Conservation (phyloP, 2,888 invertebrate species). For the Lydus trimaculatus region DNA sequence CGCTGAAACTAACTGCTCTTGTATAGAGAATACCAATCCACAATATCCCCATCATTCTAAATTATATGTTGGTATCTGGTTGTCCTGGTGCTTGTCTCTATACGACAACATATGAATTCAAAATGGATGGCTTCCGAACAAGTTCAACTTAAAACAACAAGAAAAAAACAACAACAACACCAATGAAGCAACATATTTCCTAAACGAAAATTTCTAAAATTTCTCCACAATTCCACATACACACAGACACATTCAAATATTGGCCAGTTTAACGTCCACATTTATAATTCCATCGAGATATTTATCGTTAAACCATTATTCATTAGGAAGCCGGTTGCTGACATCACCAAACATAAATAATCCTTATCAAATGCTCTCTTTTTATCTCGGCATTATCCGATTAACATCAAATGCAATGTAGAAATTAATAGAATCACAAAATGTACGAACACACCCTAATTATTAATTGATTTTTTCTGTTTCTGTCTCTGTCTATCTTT, state of each 20-base stretch:
- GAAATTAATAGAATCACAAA: constrained; percentile 42
- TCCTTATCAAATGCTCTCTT: constrained; percentile 46
- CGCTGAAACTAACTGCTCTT: constrained; percentile 20
- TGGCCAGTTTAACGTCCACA: constrained; percentile 1
- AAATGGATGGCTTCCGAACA: constrained; percentile 27
- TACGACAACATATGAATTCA: constrained; percentile 37
- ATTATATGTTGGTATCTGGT: constrained; percentile 36
- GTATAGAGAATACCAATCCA: constrained; percentile 39
- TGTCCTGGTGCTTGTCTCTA: constrained; percentile 24
- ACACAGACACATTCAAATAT: background rate
- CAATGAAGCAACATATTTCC: background rate
- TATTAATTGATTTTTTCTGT: constrained; percentile 35
- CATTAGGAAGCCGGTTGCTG: constrained; percentile 45
- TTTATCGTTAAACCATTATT: constrained; percentile 42
- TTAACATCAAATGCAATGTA: constrained; percentile 41
- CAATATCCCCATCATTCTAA: constrained; percentile 40
- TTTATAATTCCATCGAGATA: constrained; percentile 33
- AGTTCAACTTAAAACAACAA: background rate
- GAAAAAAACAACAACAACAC: background rate
- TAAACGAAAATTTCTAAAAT: background rate
- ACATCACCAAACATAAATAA: constrained; percentile 48
- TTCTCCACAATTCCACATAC: background rate
- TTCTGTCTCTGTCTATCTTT: constrained; percentile 17
- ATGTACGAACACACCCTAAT: constrained; percentile 34
- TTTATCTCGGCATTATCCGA: constrained; percentile 44